A percentile compares a stretch with the other conserved stretches of the same genome.
phyloP scores from a whole-genome alignment of 2,797 vertebrate genomes.

The Eulemur albifrons region DNA sequence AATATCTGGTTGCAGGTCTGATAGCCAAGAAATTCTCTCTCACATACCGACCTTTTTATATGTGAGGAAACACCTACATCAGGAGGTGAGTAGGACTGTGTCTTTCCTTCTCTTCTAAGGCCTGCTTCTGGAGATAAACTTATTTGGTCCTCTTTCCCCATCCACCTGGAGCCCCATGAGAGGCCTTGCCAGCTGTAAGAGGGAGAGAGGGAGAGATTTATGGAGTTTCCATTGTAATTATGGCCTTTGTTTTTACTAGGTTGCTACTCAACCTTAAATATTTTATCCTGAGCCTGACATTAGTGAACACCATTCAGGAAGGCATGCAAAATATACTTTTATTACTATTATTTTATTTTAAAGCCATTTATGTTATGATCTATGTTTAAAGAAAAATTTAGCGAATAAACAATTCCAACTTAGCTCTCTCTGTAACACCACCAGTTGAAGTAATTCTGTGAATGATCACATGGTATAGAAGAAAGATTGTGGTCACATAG shows the following conservation, averaged over 20 bases:
- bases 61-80: conserved; percentile 71
- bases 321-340: neutral
- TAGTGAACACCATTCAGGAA: neutral
- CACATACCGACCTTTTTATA: conserved; percentile 64
- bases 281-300: neutral
- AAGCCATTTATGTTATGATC: neutral
- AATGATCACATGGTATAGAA: neutral
- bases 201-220: neutral
- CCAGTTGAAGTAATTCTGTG: neutral
- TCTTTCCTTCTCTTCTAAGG: conserved; percentile 76
- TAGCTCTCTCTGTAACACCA: neutral
- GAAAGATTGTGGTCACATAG: neutral
- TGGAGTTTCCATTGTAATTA: neutral
- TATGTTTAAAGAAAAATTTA: conserved; percentile 1
- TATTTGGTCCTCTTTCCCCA: conserved; percentile 59
- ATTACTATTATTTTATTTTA: neutral
- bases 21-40: conserved; percentile 64
- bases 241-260: neutral
- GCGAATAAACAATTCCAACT: neutral
- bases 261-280: conserved; percentile 12
- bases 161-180: conserved; percentile 56
- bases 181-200: neutral
- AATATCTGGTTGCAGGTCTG: conserved; percentile 76
- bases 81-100: conserved; percentile 68
- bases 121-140: conserved; percentile 53